Conservation (phyloP, 1,140 invertebrate genomes). For the Andricus grossulariae region DNA sequence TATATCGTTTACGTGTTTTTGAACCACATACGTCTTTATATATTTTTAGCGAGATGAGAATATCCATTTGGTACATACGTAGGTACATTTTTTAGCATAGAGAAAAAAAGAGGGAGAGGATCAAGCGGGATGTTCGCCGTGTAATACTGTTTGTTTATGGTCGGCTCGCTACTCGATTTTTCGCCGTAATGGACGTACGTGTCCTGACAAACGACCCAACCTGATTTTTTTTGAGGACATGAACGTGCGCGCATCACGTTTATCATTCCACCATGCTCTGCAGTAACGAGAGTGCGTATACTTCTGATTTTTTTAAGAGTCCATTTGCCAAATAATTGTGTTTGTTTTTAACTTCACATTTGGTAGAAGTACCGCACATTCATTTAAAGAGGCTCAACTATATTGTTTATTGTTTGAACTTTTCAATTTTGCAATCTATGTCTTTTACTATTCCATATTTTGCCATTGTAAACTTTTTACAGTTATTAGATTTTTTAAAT, state of each 20-base stretch:
- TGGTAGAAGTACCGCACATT: background rate
- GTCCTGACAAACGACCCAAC: constrained; percentile 68
- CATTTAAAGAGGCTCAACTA: no score
- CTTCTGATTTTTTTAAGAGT: constrained; percentile 19
- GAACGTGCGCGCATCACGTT: constrained; percentile 37
- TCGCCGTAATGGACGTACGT: constrained; percentile 70
- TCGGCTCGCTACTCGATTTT: constrained; percentile 70
- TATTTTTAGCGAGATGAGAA: constrained; percentile 44
- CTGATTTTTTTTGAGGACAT: constrained; percentile 51
- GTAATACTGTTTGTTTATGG: constrained; percentile 75
- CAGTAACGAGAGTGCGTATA: background rate
- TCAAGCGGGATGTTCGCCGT: constrained; percentile 58
- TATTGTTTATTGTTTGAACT: no score
- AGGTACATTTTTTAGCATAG: constrained; percentile 52
- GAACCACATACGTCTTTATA: background rate
- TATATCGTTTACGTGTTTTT: background rate
- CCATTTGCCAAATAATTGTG: background rate
- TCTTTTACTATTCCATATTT: no score
- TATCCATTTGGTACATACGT: constrained; percentile 59
- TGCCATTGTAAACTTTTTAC: no score
- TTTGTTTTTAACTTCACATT: background rate
- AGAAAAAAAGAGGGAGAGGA: constrained; percentile 60
- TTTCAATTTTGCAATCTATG: no score
- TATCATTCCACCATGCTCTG: constrained; percentile 16
- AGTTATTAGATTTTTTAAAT: no score